These are phyloP conservation scores for Adelosebastes latens DNA, from an alignment of 2,797 vertebrate genomes.

Conservation along the genomic window DNA sequence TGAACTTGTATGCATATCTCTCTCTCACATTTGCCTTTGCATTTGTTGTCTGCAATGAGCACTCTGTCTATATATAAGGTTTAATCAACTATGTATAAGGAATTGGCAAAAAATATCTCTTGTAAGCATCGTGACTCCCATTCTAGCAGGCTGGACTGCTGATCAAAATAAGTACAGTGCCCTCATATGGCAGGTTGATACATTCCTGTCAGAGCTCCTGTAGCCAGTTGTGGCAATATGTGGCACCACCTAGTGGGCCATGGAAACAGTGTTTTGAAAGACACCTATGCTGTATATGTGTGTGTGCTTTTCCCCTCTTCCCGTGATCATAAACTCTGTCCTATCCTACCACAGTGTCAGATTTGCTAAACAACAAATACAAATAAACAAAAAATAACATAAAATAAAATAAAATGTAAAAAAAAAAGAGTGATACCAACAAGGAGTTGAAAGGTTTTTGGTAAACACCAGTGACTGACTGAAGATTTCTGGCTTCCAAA, in stretches of 20 bases:
- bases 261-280: neutral
- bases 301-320: neutral
- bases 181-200: conserved; percentile 43
- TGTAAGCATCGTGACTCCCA: neutral
- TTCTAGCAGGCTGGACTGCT: neutral
- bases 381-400: neutral
- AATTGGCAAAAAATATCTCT: neutral
- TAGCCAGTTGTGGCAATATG: conserved; percentile 33
- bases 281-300: neutral
- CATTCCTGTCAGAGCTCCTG: neutral
- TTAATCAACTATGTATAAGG: neutral
- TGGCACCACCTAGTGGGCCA: conserved; percentile 77
- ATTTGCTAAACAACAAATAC: neutral
- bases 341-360: neutral
- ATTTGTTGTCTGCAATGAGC: neutral
- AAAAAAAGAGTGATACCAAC: neutral
- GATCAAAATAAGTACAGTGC: conserved; percentile 49
- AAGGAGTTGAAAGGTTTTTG: neutral
- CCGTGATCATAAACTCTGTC: neutral
- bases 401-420: neutral
- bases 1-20: neutral
- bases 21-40: neutral
- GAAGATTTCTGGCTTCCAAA: neutral
- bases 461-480: neutral
- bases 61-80: neutral